Base-by-base conservation (phyloP, 2,888 invertebrate genomes). In the Dorcus parallelipipedus region DNA sequence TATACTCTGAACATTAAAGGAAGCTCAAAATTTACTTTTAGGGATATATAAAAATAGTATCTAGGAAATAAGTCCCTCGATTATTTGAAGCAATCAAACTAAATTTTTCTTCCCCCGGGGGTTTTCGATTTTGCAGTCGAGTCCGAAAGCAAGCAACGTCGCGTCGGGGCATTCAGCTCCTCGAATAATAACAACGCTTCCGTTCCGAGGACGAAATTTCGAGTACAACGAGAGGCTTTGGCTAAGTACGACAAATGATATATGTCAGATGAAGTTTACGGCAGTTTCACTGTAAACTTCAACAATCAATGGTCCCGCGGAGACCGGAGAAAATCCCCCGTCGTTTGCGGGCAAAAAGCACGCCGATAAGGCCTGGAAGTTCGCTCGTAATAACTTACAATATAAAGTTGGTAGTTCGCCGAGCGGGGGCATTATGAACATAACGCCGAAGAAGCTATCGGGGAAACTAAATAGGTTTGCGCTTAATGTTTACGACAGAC, bases 281-380 rank as follows among this genome's bases (percentile, higher is more conserved):
- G 58, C 54, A 53, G 54, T 53, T 58, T 58, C 47, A 54, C 58
- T 58, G 45, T 43, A 54, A 58, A 58, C 38, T 58, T 57, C 54
- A 58, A 54, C 53, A 43, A 47, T 54, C 58, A 58, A 58, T 58
- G 58, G 58, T 43, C 39, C 58, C 50, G 38, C n/a, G 49, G 58
- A 58, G 50, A 58, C 52, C 40, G 49, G 50, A 38, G 48, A 53
- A 50, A 49, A 58, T 54, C 58, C 58, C 54, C 38, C 45, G 56
- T 38, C 51, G 45, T 52, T 56, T 47, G 56, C 52, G 48, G 14
- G 50, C 50, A 56, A 45, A 52, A 52, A 40, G 39, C 39, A 39
- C 38, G 47, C 47, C 45, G 58, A 58, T 58, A 58, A 58, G 53
- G 45, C 49, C 54, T 33, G 48, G 48, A 54, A 54, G 54, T 49